phyloP scores from a whole-genome alignment of 1,140 invertebrate species.

The Panulirus ornatus region DNA sequence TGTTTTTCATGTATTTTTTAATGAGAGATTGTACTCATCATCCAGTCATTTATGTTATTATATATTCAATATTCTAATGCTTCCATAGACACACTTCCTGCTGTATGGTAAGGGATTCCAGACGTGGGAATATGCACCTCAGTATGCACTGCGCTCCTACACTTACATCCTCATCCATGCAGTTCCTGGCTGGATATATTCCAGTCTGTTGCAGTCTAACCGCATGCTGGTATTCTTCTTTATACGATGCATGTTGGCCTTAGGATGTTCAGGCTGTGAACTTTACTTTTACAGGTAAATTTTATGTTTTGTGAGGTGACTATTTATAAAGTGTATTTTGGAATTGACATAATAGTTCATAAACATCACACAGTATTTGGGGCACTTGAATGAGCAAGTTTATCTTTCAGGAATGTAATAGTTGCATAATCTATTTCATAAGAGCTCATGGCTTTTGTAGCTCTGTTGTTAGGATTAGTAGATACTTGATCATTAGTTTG shows the following conservation, averaged over 20 bases:
- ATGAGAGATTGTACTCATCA: no score
- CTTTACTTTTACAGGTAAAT: slow-evolving; percentile 90
- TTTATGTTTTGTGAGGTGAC: slow-evolving; percentile 82
- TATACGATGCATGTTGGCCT: slow-evolving; percentile 88
- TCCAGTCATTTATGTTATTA: no score
- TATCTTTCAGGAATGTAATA: background rate
- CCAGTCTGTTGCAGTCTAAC: slow-evolving; percentile 86
- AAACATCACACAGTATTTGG: background rate
- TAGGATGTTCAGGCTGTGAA: slow-evolving; percentile 90
- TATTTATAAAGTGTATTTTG: background rate
- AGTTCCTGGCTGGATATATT: slow-evolving; percentile 89
- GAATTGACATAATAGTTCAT: background rate
- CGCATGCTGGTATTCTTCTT: slow-evolving; percentile 95
- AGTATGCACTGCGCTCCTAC: slow-evolving; percentile 96
- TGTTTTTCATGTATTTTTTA: no score
- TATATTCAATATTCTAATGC: no score
- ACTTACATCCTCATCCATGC: slow-evolving; percentile 92
- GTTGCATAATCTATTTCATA: background rate
- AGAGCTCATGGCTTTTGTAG: background rate
- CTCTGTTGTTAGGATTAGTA: background rate
- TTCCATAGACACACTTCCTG: slow-evolving; percentile 84
- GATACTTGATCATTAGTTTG: no score
- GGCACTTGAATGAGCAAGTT: background rate
- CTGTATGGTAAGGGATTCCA: slow-evolving; percentile 95
- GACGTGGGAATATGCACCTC: slow-evolving; percentile 99